Evolutionary conservation across 2,113 vertebrate species (phyloP).

Genomic region (Athene noctua): DNA sequence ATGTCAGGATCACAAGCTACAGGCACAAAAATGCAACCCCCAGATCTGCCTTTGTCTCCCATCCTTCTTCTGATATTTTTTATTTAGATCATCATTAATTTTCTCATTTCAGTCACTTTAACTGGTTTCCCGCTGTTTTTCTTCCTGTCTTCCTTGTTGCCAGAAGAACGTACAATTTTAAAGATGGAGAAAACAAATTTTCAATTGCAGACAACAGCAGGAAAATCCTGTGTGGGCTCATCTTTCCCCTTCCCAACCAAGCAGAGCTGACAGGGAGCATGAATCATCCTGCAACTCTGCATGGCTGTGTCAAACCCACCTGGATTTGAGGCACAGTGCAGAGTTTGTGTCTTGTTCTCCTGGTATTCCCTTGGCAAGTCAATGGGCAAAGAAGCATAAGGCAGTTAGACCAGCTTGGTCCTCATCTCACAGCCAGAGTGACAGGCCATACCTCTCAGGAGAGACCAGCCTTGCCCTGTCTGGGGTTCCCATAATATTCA

Average conservation of each 20-base stretch:
- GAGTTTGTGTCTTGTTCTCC: neutral
- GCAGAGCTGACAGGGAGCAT: neutral
- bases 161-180: neutral
- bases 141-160: neutral
- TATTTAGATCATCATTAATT: neutral
- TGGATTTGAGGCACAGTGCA: neutral
- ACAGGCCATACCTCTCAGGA: neutral
- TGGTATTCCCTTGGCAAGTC: neutral
- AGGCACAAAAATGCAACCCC: neutral
- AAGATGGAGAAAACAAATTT: neutral
- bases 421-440: neutral
- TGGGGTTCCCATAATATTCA: neutral
- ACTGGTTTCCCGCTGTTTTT: neutral
- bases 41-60: neutral
- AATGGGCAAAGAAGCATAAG: neutral
- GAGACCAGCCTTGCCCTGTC: neutral
- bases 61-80: neutral
- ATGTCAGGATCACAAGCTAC: neutral
- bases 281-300: neutral
- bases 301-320: neutral
- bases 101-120: neutral
- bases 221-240: neutral
- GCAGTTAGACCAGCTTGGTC: neutral
- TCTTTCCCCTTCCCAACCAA: neutral
- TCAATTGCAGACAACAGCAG: neutral